Evolutionary conservation across 2,888 invertebrate genomes (phyloP).

Genomic region (Stenodera caucasica): DNA sequence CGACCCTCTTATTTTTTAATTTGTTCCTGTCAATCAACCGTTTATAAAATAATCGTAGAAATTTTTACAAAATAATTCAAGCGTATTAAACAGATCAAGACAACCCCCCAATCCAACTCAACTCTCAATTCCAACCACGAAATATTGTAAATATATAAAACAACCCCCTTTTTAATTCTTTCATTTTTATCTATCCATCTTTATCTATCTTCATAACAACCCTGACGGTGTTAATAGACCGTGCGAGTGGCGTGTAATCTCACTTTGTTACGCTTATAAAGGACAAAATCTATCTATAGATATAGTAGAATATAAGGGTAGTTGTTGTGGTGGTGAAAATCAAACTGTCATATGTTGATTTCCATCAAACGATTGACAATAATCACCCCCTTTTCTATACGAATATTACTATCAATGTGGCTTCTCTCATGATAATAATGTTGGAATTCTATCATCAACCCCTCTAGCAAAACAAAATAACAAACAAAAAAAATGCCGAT

Average conservation of each 20-base stretch:
- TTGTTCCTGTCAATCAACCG: constrained; percentile 27
- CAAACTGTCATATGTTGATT: neutral
- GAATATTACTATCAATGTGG: neutral
- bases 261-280: constrained; percentile 27
- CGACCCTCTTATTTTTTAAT: constrained; percentile 21
- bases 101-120: neutral
- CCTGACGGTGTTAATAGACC: constrained; percentile 28
- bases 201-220: constrained; percentile 8
- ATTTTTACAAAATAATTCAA: constrained; percentile 21
- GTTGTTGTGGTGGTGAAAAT: neutral
- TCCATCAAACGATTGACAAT: too few relatives aligned
- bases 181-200: too few relatives aligned
- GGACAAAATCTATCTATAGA: too few relatives aligned
- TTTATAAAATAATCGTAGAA: constrained; percentile 20
- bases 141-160: constrained; percentile 25
- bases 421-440: neutral
- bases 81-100: constrained; percentile 31
- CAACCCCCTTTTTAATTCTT: too few relatives aligned
- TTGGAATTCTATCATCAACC: neutral
- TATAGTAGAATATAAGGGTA: too few relatives aligned
- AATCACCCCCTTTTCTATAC: too few relatives aligned
- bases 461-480: too few relatives aligned
- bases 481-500: neutral
- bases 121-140: too few relatives aligned
- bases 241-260: constrained; percentile 33